These are phyloP conservation scores for Callosobruchus maculatus DNA, from an alignment of 2,888 invertebrate genomes.

Conservation along the genomic window DNA sequence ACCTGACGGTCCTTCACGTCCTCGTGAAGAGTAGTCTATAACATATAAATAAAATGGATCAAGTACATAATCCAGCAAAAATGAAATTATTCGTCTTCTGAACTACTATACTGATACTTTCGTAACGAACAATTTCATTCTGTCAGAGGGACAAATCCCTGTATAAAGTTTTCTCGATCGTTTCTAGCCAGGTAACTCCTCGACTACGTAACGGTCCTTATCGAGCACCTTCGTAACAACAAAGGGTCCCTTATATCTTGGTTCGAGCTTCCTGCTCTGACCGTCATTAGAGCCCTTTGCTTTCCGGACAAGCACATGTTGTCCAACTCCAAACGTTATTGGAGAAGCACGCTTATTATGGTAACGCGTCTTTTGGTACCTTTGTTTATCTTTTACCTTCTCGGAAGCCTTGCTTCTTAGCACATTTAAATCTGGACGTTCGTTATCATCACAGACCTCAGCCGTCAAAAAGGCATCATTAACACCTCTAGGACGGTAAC, in stretches of 20 bases:
- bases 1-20: too few species aligned
- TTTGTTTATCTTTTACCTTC: constrained; percentile 7
- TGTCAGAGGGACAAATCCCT: too few species aligned
- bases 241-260: constrained; percentile 22
- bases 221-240: constrained; percentile 20
- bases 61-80: too few species aligned
- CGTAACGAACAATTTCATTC: too few species aligned
- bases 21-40: too few species aligned
- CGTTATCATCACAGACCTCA: constrained; percentile 11
- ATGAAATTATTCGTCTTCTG: too few species aligned
- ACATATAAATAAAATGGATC: too few species aligned
- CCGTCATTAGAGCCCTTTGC: constrained; percentile 19
- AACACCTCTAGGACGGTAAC: constrained; percentile 23
- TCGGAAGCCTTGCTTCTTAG: constrained; percentile 12
- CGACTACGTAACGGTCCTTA: constrained; percentile 22
- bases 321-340: constrained; percentile 20
- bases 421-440: constrained; percentile 5
- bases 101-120: too few species aligned
- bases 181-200: constrained; percentile 18
- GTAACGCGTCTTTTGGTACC: constrained; percentile 13
- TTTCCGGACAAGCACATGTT: constrained; percentile 19
- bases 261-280: constrained; percentile 24
- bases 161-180: constrained; percentile 17
- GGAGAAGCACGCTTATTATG: constrained; percentile 16
- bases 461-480: constrained; percentile 21